phyloP scores from a whole-genome alignment of 2,113 vertebrate species.

The Procavia capensis region DNA sequence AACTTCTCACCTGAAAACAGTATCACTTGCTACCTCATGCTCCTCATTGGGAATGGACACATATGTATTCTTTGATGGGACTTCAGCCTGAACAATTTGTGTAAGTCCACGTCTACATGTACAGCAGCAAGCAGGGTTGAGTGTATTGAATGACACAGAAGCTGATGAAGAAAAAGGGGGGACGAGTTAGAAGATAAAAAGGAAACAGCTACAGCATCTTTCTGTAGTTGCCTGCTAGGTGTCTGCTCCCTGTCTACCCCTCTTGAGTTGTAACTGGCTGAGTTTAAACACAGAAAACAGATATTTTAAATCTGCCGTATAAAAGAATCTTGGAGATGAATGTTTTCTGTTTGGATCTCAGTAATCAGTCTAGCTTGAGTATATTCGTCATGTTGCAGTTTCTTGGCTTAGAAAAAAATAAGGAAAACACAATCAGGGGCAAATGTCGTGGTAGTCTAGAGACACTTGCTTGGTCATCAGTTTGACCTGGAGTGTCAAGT shows the following conservation, averaged over 20 bases:
- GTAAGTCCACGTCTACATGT: background rate
- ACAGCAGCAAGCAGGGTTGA: background rate
- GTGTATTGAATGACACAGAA: background rate
- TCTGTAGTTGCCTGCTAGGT: background rate
- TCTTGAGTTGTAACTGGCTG: background rate
- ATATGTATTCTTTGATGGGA: background rate
- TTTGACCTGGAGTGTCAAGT: background rate
- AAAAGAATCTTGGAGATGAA: background rate
- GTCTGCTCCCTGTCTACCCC: background rate
- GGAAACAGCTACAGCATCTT: background rate
- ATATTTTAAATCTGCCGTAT: constrained; percentile 31
- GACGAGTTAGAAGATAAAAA: background rate
- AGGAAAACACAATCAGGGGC: background rate
- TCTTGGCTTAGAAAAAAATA: constrained; percentile 4
- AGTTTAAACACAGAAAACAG: background rate
- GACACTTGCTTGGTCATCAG: background rate
- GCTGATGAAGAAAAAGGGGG: background rate
- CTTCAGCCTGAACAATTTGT: background rate
- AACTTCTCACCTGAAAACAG: background rate
- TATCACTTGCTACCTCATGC: background rate
- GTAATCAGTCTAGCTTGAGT: constrained; percentile 18
- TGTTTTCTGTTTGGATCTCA: background rate
- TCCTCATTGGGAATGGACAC: background rate
- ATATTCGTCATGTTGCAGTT: background rate
- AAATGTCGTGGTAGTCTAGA: background rate